These are phyloP conservation scores for Perccottus glenii DNA, from an alignment of 2,113 vertebrate species.

Conservation along the genomic window DNA sequence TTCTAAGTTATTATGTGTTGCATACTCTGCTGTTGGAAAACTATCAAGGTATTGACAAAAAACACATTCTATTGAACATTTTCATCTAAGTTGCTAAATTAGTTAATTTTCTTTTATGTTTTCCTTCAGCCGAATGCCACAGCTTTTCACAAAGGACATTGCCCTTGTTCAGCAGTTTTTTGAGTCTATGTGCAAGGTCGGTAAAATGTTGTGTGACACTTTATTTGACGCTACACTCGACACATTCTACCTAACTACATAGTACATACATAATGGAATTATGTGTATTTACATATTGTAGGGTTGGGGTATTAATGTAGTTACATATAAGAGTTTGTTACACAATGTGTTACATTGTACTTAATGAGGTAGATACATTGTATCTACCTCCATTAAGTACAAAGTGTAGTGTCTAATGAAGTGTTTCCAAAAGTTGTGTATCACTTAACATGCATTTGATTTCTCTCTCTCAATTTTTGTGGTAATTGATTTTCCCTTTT, in stretches of 20 bases:
- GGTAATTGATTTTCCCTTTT: neutral
- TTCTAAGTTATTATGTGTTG: constrained; percentile 92
- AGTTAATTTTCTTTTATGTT: neutral
- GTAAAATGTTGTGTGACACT: constrained; percentile 26
- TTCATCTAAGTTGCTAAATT: neutral
- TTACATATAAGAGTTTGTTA: no score
- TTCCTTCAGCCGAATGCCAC: constrained; percentile 91
- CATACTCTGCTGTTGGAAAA: constrained; percentile 97
- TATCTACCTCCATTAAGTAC: no score
- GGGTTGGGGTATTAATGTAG: no score
- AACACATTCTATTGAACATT: neutral
- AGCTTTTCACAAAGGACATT: constrained; percentile 98
- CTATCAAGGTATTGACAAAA: constrained; percentile 86
- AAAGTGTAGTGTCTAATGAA: no score
- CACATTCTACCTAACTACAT: neutral
- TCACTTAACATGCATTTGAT: no score
- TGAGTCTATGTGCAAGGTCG: constrained; percentile 96
- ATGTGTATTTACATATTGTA: neutral
- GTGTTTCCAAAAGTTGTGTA: no score
- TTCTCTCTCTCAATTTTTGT: no score
- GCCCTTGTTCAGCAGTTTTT: constrained; percentile 98
- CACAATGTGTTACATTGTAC: no score
- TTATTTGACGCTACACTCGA: neutral
- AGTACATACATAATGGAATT: neutral
- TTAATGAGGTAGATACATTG: no score